Conservation (phyloP, 2,888 invertebrate species). For the Himalopsyche japonica region DNA sequence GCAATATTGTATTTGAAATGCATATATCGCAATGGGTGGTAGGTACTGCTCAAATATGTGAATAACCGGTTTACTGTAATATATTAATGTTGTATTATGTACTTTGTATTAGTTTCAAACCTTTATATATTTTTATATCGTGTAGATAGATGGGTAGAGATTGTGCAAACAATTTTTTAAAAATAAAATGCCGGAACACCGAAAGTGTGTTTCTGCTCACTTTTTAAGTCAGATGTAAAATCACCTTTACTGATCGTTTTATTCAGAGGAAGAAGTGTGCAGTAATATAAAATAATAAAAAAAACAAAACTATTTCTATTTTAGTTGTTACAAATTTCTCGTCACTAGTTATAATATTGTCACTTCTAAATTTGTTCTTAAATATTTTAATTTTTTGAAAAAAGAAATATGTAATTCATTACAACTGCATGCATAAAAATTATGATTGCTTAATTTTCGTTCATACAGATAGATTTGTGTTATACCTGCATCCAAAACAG, state of each 20-base stretch:
- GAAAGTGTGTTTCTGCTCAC: background rate
- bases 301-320: background rate
- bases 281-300: background rate
- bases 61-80: background rate
- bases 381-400: background rate
- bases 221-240: background rate
- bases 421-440: background rate
- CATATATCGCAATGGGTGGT: background rate
- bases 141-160: background rate
- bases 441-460: background rate
- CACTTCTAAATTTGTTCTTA: background rate
- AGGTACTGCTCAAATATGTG: background rate
- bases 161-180: background rate
- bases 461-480: background rate
- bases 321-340: background rate
- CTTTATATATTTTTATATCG: background rate
- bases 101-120: background rate
- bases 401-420: background rate
- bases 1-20: background rate
- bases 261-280: background rate
- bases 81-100: background rate
- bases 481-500: background rate
- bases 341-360: background rate
- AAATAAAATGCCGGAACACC: background rate
- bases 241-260: background rate